These are phyloP conservation scores for Nasonia oneida DNA, from an alignment of 2,888 invertebrate species.

Conservation along the genomic window DNA sequence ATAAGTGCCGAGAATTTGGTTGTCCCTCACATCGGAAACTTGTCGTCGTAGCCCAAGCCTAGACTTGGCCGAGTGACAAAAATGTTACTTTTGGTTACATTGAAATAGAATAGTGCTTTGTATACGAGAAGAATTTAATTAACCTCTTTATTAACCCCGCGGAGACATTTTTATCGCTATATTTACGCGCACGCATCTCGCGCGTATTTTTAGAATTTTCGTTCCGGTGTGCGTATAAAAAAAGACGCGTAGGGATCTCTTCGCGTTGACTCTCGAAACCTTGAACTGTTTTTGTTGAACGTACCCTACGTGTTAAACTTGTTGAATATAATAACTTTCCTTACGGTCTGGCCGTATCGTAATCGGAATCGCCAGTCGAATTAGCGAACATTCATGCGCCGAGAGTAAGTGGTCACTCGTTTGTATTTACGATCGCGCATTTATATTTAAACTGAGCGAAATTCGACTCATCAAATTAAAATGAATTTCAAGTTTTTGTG, in stretches of 20 bases:
- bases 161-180: neutral
- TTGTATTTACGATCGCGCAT: neutral
- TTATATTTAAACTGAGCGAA: slow-evolving; percentile 5
- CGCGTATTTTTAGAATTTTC: slow-evolving; percentile 14
- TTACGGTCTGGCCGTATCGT: neutral
- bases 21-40: neutral
- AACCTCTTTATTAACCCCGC: slow-evolving; percentile 17
- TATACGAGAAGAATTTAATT: slow-evolving; percentile 21
- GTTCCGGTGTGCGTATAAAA: neutral
- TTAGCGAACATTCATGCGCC: neutral
- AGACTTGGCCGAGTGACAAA: slow-evolving; percentile 31
- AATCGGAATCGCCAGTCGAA: neutral
- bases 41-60: neutral
- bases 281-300: neutral
- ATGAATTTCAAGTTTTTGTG: neutral
- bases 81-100: slow-evolving; percentile 23
- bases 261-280: neutral
- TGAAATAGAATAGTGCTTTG: slow-evolving; percentile 13
- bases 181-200: neutral
- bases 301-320: neutral
- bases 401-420: neutral
- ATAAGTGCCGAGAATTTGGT: neutral
- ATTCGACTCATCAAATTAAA: neutral
- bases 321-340: neutral
- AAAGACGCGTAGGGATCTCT: neutral